Conservation (phyloP, 2,797 vertebrate genomes). For the Argyrosomus regius region DNA sequence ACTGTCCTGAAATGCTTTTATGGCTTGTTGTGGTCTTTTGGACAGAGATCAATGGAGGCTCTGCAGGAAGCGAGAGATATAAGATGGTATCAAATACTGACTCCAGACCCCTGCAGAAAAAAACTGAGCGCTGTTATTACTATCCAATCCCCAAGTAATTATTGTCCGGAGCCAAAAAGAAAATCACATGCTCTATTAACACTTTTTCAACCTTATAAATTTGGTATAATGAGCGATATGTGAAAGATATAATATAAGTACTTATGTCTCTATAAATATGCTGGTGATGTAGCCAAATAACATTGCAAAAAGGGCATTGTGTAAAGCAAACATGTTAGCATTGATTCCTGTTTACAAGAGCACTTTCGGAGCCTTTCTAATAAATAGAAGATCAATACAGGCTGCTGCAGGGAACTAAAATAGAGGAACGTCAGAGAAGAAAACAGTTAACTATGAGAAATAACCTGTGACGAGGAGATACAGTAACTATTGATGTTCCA, state of each 20-base stretch:
- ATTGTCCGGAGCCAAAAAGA: slow-evolving; percentile 8
- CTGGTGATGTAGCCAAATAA: slow-evolving; percentile 56
- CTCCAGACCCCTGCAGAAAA: slow-evolving; percentile 64
- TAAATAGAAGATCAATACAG: slow-evolving; percentile 75
- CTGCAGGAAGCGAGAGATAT: slow-evolving; percentile 55
- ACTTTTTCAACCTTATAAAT: slow-evolving; percentile 8
- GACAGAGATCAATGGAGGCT: slow-evolving; percentile 68
- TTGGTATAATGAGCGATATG: not conserved
- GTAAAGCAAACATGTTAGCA: slow-evolving; percentile 79
- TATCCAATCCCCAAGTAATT: slow-evolving; percentile 47
- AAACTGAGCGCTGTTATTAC: slow-evolving; percentile 29
- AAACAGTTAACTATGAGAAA: slow-evolving; percentile 41
- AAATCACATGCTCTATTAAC: slow-evolving; percentile 37
- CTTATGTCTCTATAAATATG: slow-evolving; percentile 30
- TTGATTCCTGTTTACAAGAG: slow-evolving; percentile 76
- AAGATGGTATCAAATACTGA: slow-evolving; percentile 70
- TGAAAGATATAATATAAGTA: not conserved
- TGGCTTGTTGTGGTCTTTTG: slow-evolving; percentile 67
- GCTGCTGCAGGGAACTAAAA: slow-evolving; percentile 54
- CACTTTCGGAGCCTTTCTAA: slow-evolving; percentile 68
- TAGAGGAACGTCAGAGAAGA: slow-evolving; percentile 53
- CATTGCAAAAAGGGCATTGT: slow-evolving; percentile 43
- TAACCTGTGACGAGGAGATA: slow-evolving; percentile 9
- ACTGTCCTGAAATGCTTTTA: slow-evolving; percentile 81
- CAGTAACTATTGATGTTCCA: slow-evolving; percentile 21